These are phyloP conservation scores for Hyles euphorbiae DNA, from an alignment of 1,140 invertebrate species.

Conservation along the genomic window DNA sequence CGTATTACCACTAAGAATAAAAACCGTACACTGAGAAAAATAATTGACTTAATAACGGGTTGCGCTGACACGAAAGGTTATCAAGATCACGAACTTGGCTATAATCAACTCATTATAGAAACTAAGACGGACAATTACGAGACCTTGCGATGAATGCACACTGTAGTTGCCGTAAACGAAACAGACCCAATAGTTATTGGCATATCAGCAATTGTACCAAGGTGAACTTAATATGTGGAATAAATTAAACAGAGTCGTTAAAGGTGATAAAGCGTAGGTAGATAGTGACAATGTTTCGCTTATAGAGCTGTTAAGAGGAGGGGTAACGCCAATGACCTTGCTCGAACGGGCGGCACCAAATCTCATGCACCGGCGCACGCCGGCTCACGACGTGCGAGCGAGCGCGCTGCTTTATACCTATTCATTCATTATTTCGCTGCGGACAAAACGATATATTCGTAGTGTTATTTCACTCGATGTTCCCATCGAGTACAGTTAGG, in stretches of 20 bases:
- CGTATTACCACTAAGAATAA: not conserved
- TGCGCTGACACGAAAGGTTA: constrained; percentile 19
- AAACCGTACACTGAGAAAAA: constrained; percentile 1
- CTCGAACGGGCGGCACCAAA: too few relatives aligned
- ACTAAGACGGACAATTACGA: not conserved
- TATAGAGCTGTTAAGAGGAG: not conserved
- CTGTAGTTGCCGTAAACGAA: constrained; percentile 1
- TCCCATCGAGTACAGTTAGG: too few relatives aligned
- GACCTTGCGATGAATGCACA: constrained; percentile 6
- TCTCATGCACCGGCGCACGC: too few relatives aligned
- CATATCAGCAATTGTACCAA: too few relatives aligned
- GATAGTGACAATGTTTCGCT: not conserved
- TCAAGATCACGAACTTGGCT: constrained; percentile 19
- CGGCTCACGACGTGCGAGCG: too few relatives aligned
- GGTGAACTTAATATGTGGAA: not conserved
- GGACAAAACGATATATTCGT: too few relatives aligned
- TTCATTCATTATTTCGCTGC: too few relatives aligned
- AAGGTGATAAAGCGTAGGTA: not conserved
- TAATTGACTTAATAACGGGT: not conserved
- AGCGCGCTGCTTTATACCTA: too few relatives aligned
- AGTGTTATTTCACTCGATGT: too few relatives aligned
- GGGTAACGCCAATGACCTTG: too few relatives aligned
- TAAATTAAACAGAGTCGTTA: constrained; percentile 1
- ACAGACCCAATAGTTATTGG: too few relatives aligned
- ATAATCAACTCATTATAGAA: constrained; percentile 8